Conservation (phyloP, 1,140 invertebrate species). For the Diuraphis noxia region DNA sequence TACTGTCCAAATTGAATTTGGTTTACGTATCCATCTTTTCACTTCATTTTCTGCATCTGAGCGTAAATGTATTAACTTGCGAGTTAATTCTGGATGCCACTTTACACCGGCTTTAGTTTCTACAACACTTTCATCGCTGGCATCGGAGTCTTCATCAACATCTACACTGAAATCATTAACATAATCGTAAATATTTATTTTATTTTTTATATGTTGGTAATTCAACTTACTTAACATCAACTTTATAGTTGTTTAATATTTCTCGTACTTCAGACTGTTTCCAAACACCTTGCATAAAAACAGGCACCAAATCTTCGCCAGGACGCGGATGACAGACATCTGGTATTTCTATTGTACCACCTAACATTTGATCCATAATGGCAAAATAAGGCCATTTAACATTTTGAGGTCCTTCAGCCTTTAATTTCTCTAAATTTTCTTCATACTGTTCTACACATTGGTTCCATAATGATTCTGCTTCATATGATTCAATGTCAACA, state of each 20-base stretch:
- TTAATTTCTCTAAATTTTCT: constrained; percentile 51
- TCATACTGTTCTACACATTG: constrained; percentile 53
- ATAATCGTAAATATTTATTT: background rate
- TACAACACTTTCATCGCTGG: constrained; percentile 31
- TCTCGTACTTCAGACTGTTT: constrained; percentile 48
- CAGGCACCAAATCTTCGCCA: constrained; percentile 51
- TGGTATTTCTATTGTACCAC: constrained; percentile 53
- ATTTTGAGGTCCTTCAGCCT: constrained; percentile 48
- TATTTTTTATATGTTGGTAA: background rate
- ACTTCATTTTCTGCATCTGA: constrained; percentile 43
- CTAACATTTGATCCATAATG: constrained; percentile 55
- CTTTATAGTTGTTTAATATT: constrained; percentile 21
- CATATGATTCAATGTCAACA: constrained; percentile 51
- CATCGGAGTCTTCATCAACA: constrained; percentile 33
- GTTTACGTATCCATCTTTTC: constrained; percentile 45
- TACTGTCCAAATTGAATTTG: constrained; percentile 46
- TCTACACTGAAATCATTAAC: background rate
- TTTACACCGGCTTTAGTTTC: constrained; percentile 29
- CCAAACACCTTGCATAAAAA: constrained; percentile 47
- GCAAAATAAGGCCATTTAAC: constrained; percentile 56
- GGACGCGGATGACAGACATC: constrained; percentile 47
- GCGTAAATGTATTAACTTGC: constrained; percentile 43
- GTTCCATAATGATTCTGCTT: constrained; percentile 53
- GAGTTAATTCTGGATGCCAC: constrained; percentile 31
- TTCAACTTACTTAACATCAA: constrained; percentile 15